Evolutionary conservation across 1,140 invertebrate species (phyloP).

Genomic region (Ostrea edulis): DNA sequence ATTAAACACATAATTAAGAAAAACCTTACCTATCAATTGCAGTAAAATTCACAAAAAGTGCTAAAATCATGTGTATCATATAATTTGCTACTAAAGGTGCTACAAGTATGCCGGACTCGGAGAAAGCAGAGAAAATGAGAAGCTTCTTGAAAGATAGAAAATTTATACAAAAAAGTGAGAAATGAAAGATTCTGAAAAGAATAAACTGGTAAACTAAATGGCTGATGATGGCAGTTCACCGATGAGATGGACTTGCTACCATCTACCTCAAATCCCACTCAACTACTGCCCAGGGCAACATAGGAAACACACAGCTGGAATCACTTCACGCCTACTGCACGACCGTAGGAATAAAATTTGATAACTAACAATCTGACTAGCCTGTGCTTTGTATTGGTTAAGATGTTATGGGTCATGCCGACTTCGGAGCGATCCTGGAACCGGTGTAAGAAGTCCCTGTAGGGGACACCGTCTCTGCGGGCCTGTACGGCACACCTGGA

Average conservation of each 20-base stretch:
- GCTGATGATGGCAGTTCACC: background rate
- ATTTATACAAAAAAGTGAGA: background rate
- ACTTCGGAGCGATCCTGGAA: slow-evolving; percentile 78
- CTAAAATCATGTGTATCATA: background rate
- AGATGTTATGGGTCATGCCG: slow-evolving; percentile 77
- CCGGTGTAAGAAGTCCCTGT: slow-evolving; percentile 76
- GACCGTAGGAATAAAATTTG: slow-evolving; percentile 43
- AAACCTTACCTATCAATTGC: background rate
- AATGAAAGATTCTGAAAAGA: background rate
- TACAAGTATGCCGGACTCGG: background rate
- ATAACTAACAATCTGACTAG: slow-evolving; percentile 67
- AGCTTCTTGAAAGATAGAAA: background rate
- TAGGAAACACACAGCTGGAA: background rate
- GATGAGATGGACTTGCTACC: background rate
- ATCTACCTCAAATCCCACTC: background rate
- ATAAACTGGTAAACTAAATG: background rate
- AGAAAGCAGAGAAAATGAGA: background rate
- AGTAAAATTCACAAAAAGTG: background rate
- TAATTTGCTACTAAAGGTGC: background rate
- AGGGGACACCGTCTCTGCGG: slow-evolving; percentile 72
- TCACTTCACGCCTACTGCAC: slow-evolving; percentile 11
- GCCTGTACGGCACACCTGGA: slow-evolving; percentile 73
- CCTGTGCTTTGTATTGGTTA: slow-evolving; percentile 78
- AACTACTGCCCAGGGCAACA: slow-evolving; percentile 18
- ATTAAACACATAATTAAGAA: background rate